Evolutionary conservation across 2,113 vertebrate species (phyloP), one percentile per base, ranked within the genome.

Genomic region (Chinchilla lanigera): DNA sequence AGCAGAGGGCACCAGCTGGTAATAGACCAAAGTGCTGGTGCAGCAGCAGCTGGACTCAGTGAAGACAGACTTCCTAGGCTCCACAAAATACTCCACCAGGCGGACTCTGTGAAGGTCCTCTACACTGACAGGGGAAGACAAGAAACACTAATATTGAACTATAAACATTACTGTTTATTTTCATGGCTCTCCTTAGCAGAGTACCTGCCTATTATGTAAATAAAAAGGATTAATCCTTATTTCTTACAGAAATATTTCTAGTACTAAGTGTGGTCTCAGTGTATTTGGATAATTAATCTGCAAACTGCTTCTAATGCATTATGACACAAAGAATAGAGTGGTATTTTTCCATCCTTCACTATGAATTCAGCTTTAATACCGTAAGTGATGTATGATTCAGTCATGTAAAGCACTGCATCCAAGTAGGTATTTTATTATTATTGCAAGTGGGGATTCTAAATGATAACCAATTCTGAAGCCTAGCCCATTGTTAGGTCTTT

Each of bases 1-100:
- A 93, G 77, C 88, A 92, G 81, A 97, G 63, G 75, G 41, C 41
- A 89, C 90, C 90, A 85, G 78, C 69, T 77, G 56, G 75, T n/a
- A 69, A 73, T 10, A 56, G 67, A 78, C 65, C 33, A 9, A 88
- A 47, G n/a, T 22, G 50, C 33, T 81, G 84, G 50, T 26, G 61
- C 16, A 81, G 50, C 41, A 73, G 60, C 38, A 92, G 85, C 89
- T 88, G 22, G 56, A 38, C 69, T 81, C 87, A 73, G 20, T 11
- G 65, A 50, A 96, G 89, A 86, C 20, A 75, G 30, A 61, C 35
- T 93, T 20, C 22, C 22, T 2, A 6, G 44, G 65, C 26, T 41
- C 52, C 47, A 52, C 87, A 12, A 94, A 94, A n/a, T 28, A 44
- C 24, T 16, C 50, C 17, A 3, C 1, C 90, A 96, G 38, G 3